Percentiles rank a stretch among this genome's conserved stretches.
These are phyloP conservation scores for Taphrorychus bicolor DNA, from an alignment of 2,888 invertebrate genomes.

Conservation along the genomic window DNA sequence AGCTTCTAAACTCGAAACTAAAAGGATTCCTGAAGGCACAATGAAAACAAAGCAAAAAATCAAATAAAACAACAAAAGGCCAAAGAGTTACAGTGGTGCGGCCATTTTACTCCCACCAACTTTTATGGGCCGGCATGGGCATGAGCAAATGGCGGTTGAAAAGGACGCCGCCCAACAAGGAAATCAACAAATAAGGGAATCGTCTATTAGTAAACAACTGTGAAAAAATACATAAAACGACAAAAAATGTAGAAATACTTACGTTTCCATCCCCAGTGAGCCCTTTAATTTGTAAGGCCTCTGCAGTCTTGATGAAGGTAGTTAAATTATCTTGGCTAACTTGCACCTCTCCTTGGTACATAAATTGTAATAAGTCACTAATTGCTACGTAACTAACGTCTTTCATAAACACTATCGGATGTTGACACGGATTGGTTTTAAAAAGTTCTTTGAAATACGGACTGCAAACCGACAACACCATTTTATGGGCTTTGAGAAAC, in stretches of 20 bases:
- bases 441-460: constrained; percentile 76
- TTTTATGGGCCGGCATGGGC: background rate
- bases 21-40: too few relatives aligned
- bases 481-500: constrained; percentile 73
- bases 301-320: constrained; percentile 59
- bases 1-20: too few relatives aligned
- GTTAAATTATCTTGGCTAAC: constrained; percentile 58
- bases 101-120: too few relatives aligned
- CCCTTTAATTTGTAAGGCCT: constrained; percentile 59
- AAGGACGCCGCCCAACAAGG: background rate
- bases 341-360: constrained; percentile 68
- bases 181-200: constrained; percentile 12
- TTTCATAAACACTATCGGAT: constrained; percentile 69
- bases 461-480: constrained; percentile 74
- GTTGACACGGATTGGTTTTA: constrained; percentile 70
- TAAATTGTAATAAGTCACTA: constrained; percentile 66
- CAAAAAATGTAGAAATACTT: constrained; percentile 45
- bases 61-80: too few relatives aligned
- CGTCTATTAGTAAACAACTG: background rate
- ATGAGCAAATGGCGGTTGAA: background rate
- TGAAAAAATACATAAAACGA: too few relatives aligned
- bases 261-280: constrained; percentile 58
- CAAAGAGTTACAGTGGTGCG: too few relatives aligned
- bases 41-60: too few relatives aligned
- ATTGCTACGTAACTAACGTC: constrained; percentile 66